Evolutionary conservation across 2,888 invertebrate genomes (phyloP).

Genomic region (Julus scandinavius): DNA sequence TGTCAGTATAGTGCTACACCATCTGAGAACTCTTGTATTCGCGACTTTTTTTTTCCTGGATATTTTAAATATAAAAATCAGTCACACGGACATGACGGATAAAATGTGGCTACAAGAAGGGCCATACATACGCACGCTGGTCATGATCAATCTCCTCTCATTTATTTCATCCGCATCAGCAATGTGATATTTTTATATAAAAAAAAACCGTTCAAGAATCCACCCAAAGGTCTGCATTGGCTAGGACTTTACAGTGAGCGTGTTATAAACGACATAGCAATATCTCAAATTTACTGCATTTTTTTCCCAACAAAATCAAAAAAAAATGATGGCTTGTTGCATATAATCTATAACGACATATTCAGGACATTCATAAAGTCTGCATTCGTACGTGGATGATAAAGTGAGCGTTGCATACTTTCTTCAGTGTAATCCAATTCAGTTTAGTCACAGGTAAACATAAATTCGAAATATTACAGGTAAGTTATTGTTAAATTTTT

Average conservation of each 20-base stretch:
- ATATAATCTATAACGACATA: neutral
- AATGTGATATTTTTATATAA: neutral
- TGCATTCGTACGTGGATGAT: neutral
- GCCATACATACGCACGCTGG: neutral
- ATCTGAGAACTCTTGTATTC: neutral
- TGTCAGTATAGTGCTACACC: neutral
- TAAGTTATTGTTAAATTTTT: no score
- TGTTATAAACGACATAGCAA: conserved; percentile 29
- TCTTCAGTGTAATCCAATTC: no score
- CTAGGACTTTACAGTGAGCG: neutral
- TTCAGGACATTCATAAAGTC: neutral
- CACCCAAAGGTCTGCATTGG: neutral
- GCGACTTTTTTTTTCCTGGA: neutral
- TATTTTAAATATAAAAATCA: conserved; percentile 34
- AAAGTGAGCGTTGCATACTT: neutral
- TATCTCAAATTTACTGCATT: conserved; percentile 8
- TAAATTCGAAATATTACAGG: no score
- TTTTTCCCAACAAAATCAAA: neutral
- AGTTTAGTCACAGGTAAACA: no score
- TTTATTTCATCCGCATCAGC: conserved; percentile 39
- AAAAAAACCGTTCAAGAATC: neutral
- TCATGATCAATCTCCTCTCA: conserved; percentile 12
- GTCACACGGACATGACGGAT: conserved; percentile 29
- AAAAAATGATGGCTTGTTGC: neutral
- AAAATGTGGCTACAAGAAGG: neutral